Percentiles rank a stretch among this genome's conserved stretches.
phyloP scores from a whole-genome alignment of 2,888 invertebrate genomes.

The Ametastegia equiseti region DNA sequence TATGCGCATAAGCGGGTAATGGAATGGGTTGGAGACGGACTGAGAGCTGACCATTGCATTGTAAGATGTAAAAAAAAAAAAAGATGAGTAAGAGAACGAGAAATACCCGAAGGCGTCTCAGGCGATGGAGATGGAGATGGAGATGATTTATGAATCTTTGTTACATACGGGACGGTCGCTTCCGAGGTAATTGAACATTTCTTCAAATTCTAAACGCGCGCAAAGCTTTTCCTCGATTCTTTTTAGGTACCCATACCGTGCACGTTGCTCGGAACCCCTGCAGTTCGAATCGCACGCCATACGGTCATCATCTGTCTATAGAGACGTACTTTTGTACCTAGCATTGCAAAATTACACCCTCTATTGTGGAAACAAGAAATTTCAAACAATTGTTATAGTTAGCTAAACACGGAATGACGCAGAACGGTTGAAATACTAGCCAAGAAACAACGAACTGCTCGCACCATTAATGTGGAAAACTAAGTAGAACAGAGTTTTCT shows the following conservation, averaged over 20 bases:
- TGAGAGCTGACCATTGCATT: conserved; percentile 5
- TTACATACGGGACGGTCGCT: not conserved
- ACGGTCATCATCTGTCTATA: conserved; percentile 36
- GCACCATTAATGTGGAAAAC: no score
- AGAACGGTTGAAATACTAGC: no score
- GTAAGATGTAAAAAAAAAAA: no score
- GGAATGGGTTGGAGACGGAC: not conserved
- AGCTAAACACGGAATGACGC: no score
- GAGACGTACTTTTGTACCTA: no score
- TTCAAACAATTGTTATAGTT: not conserved
- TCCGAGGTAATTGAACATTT: not conserved
- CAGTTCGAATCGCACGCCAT: conserved; percentile 15
- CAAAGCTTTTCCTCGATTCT: not conserved
- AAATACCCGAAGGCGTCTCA: not conserved
- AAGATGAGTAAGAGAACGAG: not conserved
- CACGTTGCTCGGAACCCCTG: not conserved
- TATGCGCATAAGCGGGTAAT: no score
- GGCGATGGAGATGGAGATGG: no score
- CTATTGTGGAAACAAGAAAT: not conserved
- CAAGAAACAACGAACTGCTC: no score
- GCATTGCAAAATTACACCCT: not conserved
- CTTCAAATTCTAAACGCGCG: conserved; percentile 13
- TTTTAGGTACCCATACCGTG: no score
- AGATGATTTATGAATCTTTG: conserved; percentile 57
- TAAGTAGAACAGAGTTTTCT: no score